These are phyloP conservation scores for Liodrosophila aerea DNA, from an alignment of 2,888 invertebrate species.

Conservation along the genomic window DNA sequence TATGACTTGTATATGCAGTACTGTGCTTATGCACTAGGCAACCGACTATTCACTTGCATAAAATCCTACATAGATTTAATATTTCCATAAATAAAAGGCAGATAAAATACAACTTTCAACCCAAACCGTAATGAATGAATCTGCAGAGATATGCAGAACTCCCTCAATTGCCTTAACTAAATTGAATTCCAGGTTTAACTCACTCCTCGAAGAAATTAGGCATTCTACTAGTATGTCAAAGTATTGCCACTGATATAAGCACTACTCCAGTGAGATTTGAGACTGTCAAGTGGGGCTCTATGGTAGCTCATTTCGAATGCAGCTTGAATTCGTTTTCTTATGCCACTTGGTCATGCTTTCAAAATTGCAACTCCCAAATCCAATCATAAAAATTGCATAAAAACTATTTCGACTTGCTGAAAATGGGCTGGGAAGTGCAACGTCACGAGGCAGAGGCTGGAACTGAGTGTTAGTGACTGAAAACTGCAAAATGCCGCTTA, in stretches of 20 bases:
- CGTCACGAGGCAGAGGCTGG: conserved; percentile 38
- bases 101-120: too few species aligned
- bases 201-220: neutral
- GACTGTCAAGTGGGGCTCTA: conserved; percentile 29
- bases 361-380: conserved; percentile 53
- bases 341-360: conserved; percentile 34
- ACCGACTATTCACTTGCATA: too few species aligned
- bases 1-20: too few species aligned
- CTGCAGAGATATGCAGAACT: too few species aligned
- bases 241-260: too few species aligned
- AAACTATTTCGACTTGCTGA: conserved; percentile 66
- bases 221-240: too few species aligned
- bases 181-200: too few species aligned
- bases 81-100: too few species aligned
- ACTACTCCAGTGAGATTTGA: conserved; percentile 20
- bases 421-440: conserved; percentile 33
- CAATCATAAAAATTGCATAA: conserved; percentile 76
- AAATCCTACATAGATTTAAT: too few species aligned
- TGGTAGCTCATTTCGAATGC: conserved; percentile 43
- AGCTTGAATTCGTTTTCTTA: conserved; percentile 30
- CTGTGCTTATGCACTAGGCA: too few species aligned
- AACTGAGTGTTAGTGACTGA: conserved; percentile 61
- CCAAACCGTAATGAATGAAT: too few species aligned
- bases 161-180: too few species aligned
- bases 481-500: conserved; percentile 70